Evolutionary conservation across 2,113 vertebrate genomes (phyloP).

Genomic region (Ardeotis arabs): DNA sequence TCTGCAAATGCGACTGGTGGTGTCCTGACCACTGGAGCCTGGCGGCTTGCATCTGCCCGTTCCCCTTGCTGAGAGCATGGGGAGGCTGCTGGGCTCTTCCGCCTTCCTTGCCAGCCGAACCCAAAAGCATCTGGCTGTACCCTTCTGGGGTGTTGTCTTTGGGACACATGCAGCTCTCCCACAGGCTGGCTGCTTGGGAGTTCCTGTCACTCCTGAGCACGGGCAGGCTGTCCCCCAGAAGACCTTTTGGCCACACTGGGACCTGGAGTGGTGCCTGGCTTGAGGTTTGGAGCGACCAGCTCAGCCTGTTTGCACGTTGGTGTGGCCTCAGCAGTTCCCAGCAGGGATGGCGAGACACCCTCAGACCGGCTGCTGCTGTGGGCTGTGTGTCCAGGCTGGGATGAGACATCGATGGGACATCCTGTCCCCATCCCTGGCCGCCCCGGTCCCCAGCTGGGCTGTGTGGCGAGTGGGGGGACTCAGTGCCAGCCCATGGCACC

Average conservation of each 20-base stretch:
- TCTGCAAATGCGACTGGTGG: neutral
- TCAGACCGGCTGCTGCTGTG: neutral
- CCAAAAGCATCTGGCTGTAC: neutral
- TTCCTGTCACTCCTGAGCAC: accelerated
- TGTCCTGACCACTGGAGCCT: neutral
- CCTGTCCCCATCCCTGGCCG: neutral
- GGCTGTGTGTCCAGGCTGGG: neutral
- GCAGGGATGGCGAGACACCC: neutral
- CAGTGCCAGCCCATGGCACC: neutral
- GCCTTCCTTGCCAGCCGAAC: neutral
- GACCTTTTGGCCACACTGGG: neutral
- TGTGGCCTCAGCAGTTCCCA: neutral
- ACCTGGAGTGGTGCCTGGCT: conserved; percentile 1
- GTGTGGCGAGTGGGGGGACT: neutral
- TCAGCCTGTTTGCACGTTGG: neutral
- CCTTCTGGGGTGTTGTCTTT: neutral
- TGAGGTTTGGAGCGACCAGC: conserved; percentile 5
- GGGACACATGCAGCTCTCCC: neutral
- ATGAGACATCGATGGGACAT: neutral
- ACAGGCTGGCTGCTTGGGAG: neutral
- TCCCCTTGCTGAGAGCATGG: neutral
- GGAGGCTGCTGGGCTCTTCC: neutral
- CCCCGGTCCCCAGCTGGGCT: neutral
- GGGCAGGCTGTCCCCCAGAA: neutral
- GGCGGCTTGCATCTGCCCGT: accelerated